Base-by-base conservation (phyloP, 2,888 invertebrate species). In the Oxyteleia sp. region DNA sequence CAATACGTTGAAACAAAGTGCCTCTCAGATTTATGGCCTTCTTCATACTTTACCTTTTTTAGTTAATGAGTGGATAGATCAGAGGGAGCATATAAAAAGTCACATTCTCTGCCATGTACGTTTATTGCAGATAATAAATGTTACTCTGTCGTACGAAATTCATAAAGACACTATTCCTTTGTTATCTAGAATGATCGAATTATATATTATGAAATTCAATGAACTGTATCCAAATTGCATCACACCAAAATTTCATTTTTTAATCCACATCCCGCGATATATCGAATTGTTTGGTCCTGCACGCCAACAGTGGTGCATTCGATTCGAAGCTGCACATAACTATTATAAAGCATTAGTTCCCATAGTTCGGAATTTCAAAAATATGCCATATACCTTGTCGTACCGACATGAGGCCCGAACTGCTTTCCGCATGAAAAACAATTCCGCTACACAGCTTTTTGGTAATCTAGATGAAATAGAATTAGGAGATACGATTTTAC, bases 241-340 rank as follows among this genome's bases (percentile, higher is more conserved):
- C 4, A 57, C 69, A 23, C 82, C 84, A 13, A 84, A 85, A 75
- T 79, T 85, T 59, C 83, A 86, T 72, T 86, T 85, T 64, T 16
- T 84, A 8, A 55, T 79, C 35, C 85, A 87, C 41, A 32, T 86
- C 4, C 84, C 85, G 23, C 23, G 29, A 13, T 85, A 83, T 32
- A 87, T 87, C 3, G 29, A 32, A 68, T 43, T 74, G 26, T 87
- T 86, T 41, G 86, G 86, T 0, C 85, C 85, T 47, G 63, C 74
- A 13, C 57, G 83, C 10, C 85, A 85, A 26, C 83, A 85, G 23
- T 83, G 74, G 81, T 79, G 79, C 35, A 83, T 87, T 59, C 29
- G 84, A 59, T 86, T 86, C 64, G 85, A 87, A 74, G 81, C 81
- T 15, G 43, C 74, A 1, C 86, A 86, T 57, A 68, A 38, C 55